Evolutionary conservation across 1,140 invertebrate genomes (phyloP).

Genomic region (Scaptomyza pallida): DNA sequence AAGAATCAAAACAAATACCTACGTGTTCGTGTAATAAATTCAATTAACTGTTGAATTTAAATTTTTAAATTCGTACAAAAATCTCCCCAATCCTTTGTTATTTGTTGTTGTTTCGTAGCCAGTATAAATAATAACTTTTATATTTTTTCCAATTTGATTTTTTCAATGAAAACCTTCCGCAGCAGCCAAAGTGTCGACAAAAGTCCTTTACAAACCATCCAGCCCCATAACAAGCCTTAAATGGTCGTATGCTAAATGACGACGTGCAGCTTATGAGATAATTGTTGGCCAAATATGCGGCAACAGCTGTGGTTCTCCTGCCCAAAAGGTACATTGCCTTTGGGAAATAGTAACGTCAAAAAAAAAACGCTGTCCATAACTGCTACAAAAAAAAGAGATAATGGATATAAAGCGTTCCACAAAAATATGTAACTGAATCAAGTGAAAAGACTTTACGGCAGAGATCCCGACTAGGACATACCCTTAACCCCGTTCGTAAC

Average conservation of each 20-base stretch:
- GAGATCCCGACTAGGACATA: too few relatives aligned
- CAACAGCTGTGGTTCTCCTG: constrained; percentile 2
- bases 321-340: background rate
- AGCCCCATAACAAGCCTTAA: background rate
- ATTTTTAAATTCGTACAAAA: background rate
- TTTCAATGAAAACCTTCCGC: constrained; percentile 16
- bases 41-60: constrained; percentile 21
- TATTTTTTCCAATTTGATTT: constrained; percentile 32
- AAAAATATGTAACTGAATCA: constrained; percentile 15
- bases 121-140: background rate
- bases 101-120: background rate
- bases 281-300: constrained; percentile 37
- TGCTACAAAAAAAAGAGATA: constrained; percentile 40
- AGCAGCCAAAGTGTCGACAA: background rate
- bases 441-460: too few relatives aligned
- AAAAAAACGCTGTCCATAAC: constrained; percentile 30
- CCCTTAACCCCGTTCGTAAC: too few relatives aligned
- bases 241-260: constrained; percentile 20
- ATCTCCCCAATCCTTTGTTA: background rate
- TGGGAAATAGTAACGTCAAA: constrained; percentile 7
- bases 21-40: constrained; percentile 23
- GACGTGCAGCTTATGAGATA: constrained; percentile 42
- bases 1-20: too few relatives aligned
- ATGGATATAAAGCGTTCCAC: constrained; percentile 38
- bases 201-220: background rate